Percentiles rank a stretch among this genome's conserved stretches.
Evolutionary conservation across 1,140 invertebrate species (phyloP).

Genomic region (Brachionus asplanchnoidis): DNA sequence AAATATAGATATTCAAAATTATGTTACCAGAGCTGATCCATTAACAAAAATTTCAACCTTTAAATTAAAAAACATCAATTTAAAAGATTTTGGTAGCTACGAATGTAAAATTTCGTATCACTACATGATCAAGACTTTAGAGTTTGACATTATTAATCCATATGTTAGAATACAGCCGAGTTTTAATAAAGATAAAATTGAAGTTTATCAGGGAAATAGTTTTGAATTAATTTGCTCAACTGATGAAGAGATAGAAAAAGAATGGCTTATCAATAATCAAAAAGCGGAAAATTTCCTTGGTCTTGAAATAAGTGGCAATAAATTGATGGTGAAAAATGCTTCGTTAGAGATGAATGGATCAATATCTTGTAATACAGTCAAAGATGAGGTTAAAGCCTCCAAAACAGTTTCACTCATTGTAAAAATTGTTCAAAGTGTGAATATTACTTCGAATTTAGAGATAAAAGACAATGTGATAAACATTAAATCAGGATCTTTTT

Average conservation of each 20-base stretch:
- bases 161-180: neutral
- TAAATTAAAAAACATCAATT: neutral
- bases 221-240: neutral
- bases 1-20: neutral
- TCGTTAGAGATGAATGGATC: neutral
- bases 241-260: neutral
- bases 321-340: neutral
- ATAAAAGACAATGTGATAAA: neutral
- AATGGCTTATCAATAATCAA: constrained; percentile 14
- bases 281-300: neutral
- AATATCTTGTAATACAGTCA: neutral
- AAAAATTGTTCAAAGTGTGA: neutral
- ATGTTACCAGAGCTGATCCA: neutral
- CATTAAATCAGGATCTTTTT: neutral
- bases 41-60: neutral
- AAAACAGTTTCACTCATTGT: neutral
- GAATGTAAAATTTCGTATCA: neutral
- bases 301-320: neutral
- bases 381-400: neutral
- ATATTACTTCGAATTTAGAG: neutral
- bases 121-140: neutral
- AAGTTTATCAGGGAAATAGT: neutral
- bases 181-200: neutral
- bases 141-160: neutral
- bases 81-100: neutral